Evolutionary conservation across 2,888 invertebrate genomes (phyloP).

Genomic region (Fragum fragum): DNA sequence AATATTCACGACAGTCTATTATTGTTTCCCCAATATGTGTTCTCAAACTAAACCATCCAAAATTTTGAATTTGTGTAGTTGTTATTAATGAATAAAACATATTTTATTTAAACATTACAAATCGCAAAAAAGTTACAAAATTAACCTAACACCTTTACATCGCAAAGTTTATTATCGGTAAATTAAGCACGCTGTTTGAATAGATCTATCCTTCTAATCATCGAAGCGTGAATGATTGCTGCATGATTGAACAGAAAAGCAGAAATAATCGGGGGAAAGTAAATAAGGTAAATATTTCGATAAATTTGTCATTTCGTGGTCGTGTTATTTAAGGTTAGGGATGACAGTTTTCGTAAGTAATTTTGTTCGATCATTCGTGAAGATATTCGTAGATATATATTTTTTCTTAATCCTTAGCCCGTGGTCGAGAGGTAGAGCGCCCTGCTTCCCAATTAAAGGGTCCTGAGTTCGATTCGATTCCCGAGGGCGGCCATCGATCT

Average conservation of each 20-base stretch:
- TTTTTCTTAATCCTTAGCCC: background rate
- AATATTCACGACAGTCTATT: no score
- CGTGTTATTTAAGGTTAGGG: constrained; percentile 2
- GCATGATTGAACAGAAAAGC: constrained; percentile 6
- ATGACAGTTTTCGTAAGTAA: background rate
- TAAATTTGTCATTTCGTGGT: constrained; percentile 6
- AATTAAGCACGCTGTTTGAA: background rate
- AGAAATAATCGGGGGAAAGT: constrained; percentile 1
- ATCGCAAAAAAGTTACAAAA: background rate
- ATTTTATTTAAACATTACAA: no score
- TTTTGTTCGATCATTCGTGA: background rate
- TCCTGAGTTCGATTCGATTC: no score
- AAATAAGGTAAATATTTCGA: background rate
- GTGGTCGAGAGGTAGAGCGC: no score
- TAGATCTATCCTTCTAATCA: background rate
- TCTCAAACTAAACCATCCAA: no score
- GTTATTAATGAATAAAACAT: no score
- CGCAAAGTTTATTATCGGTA: background rate
- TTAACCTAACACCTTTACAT: background rate
- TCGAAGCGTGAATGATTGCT: background rate
- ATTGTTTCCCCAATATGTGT: no score
- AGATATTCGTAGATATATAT: background rate
- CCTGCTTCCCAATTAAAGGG: no score
- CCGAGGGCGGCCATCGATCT: no score
- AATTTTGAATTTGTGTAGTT: no score